A percentile compares a stretch with the other conserved stretches of the same genome.
Conservation (phyloP, 1,140 invertebrate genomes). For the Contarinia nasturtii region DNA sequence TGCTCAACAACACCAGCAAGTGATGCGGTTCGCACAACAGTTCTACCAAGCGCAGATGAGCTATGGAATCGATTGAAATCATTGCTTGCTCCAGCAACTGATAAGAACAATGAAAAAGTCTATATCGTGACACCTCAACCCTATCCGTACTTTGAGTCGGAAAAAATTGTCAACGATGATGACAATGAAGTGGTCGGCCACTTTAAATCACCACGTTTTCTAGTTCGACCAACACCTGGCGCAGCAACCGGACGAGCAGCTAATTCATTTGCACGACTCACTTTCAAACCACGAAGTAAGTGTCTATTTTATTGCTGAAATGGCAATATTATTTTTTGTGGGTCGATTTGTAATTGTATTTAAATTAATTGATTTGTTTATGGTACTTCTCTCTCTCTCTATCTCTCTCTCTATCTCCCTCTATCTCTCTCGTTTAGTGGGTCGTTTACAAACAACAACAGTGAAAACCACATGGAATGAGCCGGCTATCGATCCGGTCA, state of each 20-base stretch:
- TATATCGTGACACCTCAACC: slow-evolving; percentile 57
- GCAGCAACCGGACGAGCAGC: slow-evolving; percentile 3
- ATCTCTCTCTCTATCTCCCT: no score
- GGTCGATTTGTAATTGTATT: no score
- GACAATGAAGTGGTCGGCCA: slow-evolving; percentile 8
- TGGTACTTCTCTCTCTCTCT: no score
- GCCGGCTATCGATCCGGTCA: no score
- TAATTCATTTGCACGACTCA: not conserved
- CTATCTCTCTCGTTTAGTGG: no score
- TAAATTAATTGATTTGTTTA: no score
- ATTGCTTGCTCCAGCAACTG: slow-evolving; percentile 43
- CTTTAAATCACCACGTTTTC: slow-evolving; percentile 36
- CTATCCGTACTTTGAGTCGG: slow-evolving; percentile 7
- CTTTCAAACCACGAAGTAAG: no score
- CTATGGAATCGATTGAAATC: slow-evolving; percentile 43
- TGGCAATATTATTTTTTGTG: no score
- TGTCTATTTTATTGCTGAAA: no score
- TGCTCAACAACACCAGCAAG: slow-evolving; percentile 4
- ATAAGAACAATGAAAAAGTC: slow-evolving; percentile 40
- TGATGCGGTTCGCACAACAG: slow-evolving; percentile 5
- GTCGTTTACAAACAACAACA: no score
- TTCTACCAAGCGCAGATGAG: slow-evolving; percentile 24
- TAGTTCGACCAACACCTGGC: slow-evolving; percentile 31
- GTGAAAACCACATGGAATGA: no score
- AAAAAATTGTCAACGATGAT: not conserved